Evolutionary conservation across 2,888 invertebrate species (phyloP).

Genomic region (Acronicta psi): DNA sequence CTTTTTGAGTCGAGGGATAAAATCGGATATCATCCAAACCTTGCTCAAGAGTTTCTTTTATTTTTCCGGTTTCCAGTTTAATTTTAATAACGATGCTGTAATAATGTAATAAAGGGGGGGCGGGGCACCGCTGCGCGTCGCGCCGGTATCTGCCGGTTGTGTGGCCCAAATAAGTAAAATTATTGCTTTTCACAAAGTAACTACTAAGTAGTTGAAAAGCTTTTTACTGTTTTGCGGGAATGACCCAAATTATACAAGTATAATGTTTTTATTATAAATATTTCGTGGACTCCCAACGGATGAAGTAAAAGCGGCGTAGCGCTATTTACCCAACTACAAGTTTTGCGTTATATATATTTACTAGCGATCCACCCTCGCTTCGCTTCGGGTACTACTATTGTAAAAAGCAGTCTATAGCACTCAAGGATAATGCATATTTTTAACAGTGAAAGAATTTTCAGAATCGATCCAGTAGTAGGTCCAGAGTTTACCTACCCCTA

Average conservation of each 20-base stretch:
- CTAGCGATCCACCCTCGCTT: no score
- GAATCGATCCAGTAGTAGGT: no score
- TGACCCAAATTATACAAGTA: constrained; percentile 17
- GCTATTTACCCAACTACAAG: no score
- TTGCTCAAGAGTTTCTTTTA: not conserved
- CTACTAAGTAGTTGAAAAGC: constrained; percentile 49
- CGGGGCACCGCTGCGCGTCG: not conserved
- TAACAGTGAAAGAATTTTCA: no score
- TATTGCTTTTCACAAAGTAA: constrained; percentile 36
- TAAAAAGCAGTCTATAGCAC: no score
- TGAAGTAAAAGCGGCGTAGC: not conserved
- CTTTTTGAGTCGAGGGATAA: no score
- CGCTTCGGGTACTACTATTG: no score
- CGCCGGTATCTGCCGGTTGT: constrained; percentile 19
- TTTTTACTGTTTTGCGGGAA: constrained; percentile 41
- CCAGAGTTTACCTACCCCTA: no score
- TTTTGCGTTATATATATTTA: no score
- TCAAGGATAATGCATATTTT: no score
- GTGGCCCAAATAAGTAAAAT: constrained; percentile 51
- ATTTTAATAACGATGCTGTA: constrained; percentile 26
- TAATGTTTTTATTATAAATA: constrained; percentile 10
- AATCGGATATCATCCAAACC: not conserved
- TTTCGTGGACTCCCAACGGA: not conserved
- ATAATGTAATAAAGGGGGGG: constrained; percentile 3
- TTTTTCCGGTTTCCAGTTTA: constrained; percentile 4